Evolutionary conservation across 2,888 invertebrate species (phyloP), one percentile per base, ranked within the genome.

Genomic region (Andrena haemorrhoa): DNA sequence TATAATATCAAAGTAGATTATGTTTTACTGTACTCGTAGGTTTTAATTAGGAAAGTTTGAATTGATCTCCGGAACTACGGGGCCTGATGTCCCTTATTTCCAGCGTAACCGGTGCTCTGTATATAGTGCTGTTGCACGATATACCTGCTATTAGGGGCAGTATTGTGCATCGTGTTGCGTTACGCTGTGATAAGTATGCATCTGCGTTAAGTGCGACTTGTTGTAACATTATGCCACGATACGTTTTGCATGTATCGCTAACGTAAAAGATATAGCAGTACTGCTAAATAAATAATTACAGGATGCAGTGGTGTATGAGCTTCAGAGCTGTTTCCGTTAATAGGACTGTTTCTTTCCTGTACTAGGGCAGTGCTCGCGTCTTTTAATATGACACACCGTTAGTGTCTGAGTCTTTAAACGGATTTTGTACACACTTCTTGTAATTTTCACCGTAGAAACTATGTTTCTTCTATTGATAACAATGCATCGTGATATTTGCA

Each of bases 51-150:
- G 41, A 41, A 2, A 29, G 29, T 8, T 0, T 35, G 53, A 56
- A 56, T 73, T 20, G 29, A 29, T 64, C 53, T 64, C 33, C 71
- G 61, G 61, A 71, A 71, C 71, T 72, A 63, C 61, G 61, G 71
- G 16, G 8, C 7, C 10, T 49, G 51, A 31, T 63, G 51, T 72
- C 63, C 29, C 53, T 56, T 64, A 29, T 5, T 64, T 64, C 16
- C 29, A 56, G 8, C 29, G 10, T 53, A 64, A 20, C 10, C 41
- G 33, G 3, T 33, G 8, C 12, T 56, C 20, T 23, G 26, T 51
- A n/a, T 29, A 29, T 16, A 41, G 29, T 1, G 8, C 0, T 61
- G 20, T 35, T 29, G n/a, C 72, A 71, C 23, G 31, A 20, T 71
- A 49, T n/a, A 4, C 16, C 12, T n/a, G 20, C 49, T 61, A 49